Conservation (phyloP, 2,113 vertebrate genomes). For the Ancistrus triradiatus region DNA sequence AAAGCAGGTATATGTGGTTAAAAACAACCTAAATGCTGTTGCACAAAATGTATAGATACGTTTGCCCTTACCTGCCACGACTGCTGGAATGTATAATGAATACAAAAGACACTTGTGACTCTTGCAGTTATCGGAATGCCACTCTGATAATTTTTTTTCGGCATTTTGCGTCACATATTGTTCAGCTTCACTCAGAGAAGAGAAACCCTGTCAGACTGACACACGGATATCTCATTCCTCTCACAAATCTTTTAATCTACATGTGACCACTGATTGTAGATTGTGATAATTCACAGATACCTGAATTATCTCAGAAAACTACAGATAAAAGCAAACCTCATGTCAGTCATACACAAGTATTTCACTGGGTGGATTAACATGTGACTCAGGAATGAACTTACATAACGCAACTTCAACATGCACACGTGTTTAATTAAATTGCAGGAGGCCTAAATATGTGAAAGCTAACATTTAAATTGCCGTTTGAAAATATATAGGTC, state of each 20-base stretch:
- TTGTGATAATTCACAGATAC: background rate
- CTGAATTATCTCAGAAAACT: conserved; percentile 9
- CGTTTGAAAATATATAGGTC: no score
- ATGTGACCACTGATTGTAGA: background rate
- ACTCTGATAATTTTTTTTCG: conserved; percentile 58
- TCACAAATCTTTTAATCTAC: background rate
- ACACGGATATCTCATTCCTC: conserved; percentile 8
- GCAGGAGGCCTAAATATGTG: no score
- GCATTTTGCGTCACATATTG: conserved; percentile 51
- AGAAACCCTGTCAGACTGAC: conserved; percentile 8
- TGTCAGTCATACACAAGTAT: conserved; percentile 4
- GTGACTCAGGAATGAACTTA: background rate
- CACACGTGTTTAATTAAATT: background rate
- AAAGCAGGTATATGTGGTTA: no score
- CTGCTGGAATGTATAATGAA: conserved; percentile 10
- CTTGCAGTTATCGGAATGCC: conserved; percentile 44
- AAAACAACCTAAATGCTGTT: no score
- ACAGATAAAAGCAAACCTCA: conserved; percentile 19
- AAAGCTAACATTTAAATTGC: no score
- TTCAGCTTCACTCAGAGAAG: background rate
- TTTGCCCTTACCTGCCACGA: background rate
- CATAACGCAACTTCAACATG: background rate
- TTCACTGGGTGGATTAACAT: background rate
- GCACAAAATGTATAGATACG: background rate
- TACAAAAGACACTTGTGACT: conserved; percentile 47